Evolutionary conservation across 2,888 invertebrate species (phyloP).

Genomic region (Drosophila eohydei): DNA sequence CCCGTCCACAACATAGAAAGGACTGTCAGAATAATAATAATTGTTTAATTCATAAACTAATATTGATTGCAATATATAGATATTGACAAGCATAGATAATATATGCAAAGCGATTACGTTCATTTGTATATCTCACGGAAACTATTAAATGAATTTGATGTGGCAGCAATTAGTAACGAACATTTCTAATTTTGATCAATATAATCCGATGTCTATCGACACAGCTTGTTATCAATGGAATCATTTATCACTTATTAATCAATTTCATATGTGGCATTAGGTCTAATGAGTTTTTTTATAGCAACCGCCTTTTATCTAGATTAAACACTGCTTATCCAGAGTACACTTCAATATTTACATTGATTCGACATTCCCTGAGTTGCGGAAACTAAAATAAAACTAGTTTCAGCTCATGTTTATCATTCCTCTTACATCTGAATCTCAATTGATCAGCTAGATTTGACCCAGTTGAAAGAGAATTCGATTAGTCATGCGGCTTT

Average conservation of each 20-base stretch:
- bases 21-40: not conserved
- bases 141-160: not conserved
- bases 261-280: constrained; percentile 22
- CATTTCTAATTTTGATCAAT: constrained; percentile 27
- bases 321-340: constrained; percentile 36
- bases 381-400: not conserved
- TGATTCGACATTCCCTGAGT: not conserved
- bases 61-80: not conserved
- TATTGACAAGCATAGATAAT: not conserved
- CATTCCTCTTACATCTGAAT: constrained; percentile 2
- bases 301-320: constrained; percentile 34
- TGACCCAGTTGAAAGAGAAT: constrained; percentile 52
- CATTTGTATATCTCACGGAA: not conserved
- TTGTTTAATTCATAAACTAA: not conserved
- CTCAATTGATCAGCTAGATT: constrained; percentile 2
- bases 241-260: constrained; percentile 42
- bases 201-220: constrained; percentile 21
- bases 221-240: constrained; percentile 29
- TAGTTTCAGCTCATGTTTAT: constrained; percentile 13
- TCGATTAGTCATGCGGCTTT: constrained; percentile 63
- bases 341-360: not conserved
- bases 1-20: not conserved
- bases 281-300: constrained; percentile 29
- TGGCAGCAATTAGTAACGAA: not conserved
- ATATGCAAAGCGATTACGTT: not conserved